Evolutionary conservation across 2,113 vertebrate genomes (phyloP).

Genomic region (Loxodonta africana): DNA sequence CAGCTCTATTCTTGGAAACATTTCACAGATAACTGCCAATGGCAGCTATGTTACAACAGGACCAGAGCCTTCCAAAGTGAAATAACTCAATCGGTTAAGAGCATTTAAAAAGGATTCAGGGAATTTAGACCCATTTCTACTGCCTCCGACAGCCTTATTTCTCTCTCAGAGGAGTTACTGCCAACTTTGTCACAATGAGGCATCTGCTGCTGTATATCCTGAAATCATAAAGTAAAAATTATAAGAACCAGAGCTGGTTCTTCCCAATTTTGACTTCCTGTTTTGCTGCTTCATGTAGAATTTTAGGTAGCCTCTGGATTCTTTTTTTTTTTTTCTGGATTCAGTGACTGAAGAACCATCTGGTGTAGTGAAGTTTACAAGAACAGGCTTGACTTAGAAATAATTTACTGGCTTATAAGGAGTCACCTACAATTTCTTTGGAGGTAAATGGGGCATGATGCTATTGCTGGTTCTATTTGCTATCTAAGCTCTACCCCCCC

Average conservation of each 20-base stretch:
- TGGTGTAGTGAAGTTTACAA: slow-evolving; percentile 57
- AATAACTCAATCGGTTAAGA: not conserved
- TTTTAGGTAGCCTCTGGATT: slow-evolving; percentile 74
- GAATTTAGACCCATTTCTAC: slow-evolving; percentile 46
- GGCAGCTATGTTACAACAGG: slow-evolving; percentile 1
- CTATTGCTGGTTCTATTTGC: slow-evolving; percentile 66
- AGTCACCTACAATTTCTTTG: slow-evolving; percentile 75
- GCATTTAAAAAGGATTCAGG: slow-evolving; percentile 16
- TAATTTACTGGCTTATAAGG: not conserved
- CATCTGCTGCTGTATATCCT: slow-evolving; percentile 55
- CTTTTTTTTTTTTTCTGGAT: not conserved
- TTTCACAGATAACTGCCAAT: slow-evolving; percentile 18
- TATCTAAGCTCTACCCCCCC: slow-evolving; percentile 38
- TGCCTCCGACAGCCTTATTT: slow-evolving; percentile 48
- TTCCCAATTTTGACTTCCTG: slow-evolving; percentile 72
- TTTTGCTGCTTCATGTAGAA: slow-evolving; percentile 80
- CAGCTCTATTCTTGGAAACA: not conserved
- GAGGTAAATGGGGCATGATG: slow-evolving; percentile 73
- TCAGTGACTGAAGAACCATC: slow-evolving; percentile 74
- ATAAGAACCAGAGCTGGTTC: slow-evolving; percentile 75
- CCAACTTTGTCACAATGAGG: slow-evolving; percentile 56
- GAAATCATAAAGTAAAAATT: slow-evolving; percentile 74
- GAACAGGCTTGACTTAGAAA: slow-evolving; percentile 67
- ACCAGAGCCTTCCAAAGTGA: slow-evolving; percentile 18
- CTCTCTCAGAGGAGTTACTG: slow-evolving; percentile 38